Conservation (phyloP, 2,113 vertebrate genomes). For the Sporophila hypoxantha region DNA sequence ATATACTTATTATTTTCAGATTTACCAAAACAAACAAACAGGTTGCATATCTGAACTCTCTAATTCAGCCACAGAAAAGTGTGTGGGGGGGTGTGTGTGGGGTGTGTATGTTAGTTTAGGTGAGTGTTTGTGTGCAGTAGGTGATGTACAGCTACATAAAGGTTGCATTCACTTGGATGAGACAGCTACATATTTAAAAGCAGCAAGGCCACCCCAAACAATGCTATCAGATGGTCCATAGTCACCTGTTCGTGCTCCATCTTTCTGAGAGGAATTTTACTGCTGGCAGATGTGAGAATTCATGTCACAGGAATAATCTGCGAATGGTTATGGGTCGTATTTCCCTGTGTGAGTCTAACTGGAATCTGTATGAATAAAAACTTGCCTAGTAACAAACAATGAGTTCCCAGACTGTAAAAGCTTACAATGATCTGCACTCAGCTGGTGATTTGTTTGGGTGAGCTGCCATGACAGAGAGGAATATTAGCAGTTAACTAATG, state of each 20-base stretch:
- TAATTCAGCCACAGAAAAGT: neutral
- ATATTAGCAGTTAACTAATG: neutral
- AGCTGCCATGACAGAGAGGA: neutral
- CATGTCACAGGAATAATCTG: neutral
- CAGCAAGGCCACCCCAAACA: neutral
- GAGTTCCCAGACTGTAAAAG: neutral
- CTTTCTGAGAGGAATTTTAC: neutral
- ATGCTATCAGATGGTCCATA: neutral
- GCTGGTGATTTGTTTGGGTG: neutral
- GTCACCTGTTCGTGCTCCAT: neutral
- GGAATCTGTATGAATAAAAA: neutral
- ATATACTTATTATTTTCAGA: neutral
- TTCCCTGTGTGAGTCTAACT: neutral
- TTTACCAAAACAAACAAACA: neutral
- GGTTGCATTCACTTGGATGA: neutral
- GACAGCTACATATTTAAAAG: neutral
- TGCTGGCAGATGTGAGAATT: neutral
- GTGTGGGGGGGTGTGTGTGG: too few relatives aligned
- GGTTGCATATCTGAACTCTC: neutral
- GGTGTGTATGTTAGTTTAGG: neutral
- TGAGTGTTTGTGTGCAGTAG: too few relatives aligned
- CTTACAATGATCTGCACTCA: neutral
- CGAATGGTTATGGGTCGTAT: neutral
- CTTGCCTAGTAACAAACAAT: neutral
- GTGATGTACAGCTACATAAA: neutral